Evolutionary conservation across 23 tunicate species (phyloP), one percentile per base, ranked within the genome.

Genomic region (Aplidium turbinatum): DNA sequence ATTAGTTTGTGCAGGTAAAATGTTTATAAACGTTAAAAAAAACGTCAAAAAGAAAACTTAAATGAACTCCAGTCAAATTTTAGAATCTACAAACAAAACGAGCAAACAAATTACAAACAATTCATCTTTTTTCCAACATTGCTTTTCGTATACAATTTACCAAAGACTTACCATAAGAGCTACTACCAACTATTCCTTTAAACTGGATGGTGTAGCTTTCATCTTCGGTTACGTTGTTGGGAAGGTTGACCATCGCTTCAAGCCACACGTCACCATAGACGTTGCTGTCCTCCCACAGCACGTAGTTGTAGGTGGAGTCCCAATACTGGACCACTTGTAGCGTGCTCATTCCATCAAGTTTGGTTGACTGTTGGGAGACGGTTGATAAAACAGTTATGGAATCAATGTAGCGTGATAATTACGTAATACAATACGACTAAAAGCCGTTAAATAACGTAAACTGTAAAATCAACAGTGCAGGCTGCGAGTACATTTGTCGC

Each of bases 181-280:
- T 79, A 31, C 76, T 73, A 54, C 97, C 97, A 45, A 83, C 86
- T 47, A 38, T 78, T 0, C 71, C 91, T 60, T 80, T 73, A n/a
- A 91, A 52, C 36, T 68, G 77, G 9, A 91, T 63, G 56, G 62
- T 74, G 77, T 84, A 91, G 2, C 57, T 54, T 21, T 78, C 78
- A 68, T 84, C 87, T 45, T 84, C 81, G 16, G 97, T 91, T 20
- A 91, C 90, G 58, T 91, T 91, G 72, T 91, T 91, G 0, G 97
- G 97, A 16, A 91, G 73, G 73, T 82, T 63, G 6, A 91, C 91
- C 97, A 91, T 84, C 1, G 92, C 91, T 79, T 91, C 97, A 52
- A 84, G 73, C 97, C 97, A 91, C 27, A 22, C 45, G 58, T 91
- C 92, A 26, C 97, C 97, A 58, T 91, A 79, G 23, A 54, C 54